Conservation (phyloP, 1,140 invertebrate genomes). For the Camponotus pennsylvanicus region DNA sequence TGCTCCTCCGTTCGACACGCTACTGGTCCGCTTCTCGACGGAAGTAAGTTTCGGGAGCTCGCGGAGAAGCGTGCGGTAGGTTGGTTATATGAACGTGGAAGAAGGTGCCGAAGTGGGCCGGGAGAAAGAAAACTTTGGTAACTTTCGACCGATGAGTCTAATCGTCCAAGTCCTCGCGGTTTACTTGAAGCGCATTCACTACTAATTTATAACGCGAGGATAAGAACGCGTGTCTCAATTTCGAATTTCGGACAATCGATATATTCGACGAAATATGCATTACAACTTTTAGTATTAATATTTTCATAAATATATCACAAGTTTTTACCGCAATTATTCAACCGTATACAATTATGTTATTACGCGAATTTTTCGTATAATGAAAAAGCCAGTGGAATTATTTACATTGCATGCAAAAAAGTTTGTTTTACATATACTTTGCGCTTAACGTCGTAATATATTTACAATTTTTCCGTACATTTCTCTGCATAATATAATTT, state of each 20-base stretch:
- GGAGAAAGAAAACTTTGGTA: conserved; percentile 67
- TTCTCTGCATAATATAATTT: neutral
- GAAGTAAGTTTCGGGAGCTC: conserved; percentile 51
- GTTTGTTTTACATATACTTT: neutral
- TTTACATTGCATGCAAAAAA: conserved; percentile 3
- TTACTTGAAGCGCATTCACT: conserved; percentile 39
- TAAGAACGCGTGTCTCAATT: neutral
- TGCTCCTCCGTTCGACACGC: conserved; percentile 8
- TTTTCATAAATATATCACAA: conserved; percentile 9
- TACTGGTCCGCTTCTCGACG: conserved; percentile 18
- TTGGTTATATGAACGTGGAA: conserved; percentile 67
- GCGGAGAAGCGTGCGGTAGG: conserved; percentile 38
- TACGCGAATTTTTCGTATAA: conserved; percentile 24
- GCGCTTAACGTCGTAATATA: neutral
- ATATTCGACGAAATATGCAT: conserved; percentile 10
- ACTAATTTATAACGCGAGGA: conserved; percentile 69
- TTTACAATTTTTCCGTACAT: neutral
- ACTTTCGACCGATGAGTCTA: conserved; percentile 72
- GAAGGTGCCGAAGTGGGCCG: conserved; percentile 60
- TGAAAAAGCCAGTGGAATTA: conserved; percentile 9
- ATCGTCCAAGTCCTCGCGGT: conserved; percentile 67
- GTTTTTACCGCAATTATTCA: conserved; percentile 17
- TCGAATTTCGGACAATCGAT: conserved; percentile 58
- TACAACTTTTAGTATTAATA: neutral
- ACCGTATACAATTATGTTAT: conserved; percentile 34